Evolutionary conservation across 1,140 invertebrate species (phyloP).

Genomic region (Atta colombica): DNA sequence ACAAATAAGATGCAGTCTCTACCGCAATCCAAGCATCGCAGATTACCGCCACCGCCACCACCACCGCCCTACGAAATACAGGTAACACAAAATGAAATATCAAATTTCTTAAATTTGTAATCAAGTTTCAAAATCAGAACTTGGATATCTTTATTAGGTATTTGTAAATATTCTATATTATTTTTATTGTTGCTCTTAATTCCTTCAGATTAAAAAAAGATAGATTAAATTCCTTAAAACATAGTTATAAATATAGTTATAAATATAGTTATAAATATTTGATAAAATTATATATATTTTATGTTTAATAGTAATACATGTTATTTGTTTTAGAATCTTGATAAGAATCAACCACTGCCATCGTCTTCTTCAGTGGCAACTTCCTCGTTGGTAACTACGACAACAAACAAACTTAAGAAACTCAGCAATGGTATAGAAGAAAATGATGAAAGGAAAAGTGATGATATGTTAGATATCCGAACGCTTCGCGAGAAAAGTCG

Average conservation of each 20-base stretch:
- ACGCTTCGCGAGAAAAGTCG: conserved; percentile 94
- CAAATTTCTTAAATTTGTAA: background rate
- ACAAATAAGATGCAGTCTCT: conserved; percentile 81
- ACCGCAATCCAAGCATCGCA: conserved; percentile 88
- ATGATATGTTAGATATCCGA: conserved; percentile 91
- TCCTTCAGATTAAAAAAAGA: background rate
- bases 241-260: background rate
- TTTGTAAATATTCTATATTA: background rate
- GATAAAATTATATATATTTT: background rate
- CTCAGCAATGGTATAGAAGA: conserved; percentile 53
- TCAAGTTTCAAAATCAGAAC: background rate
- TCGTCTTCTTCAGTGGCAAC: conserved; percentile 72
- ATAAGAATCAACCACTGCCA: conserved; percentile 84
- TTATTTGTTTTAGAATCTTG: conserved; percentile 79
- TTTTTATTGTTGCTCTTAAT: background rate
- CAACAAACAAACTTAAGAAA: conserved; percentile 30
- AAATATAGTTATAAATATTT: background rate
- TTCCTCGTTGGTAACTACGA: conserved; percentile 66
- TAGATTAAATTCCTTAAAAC: background rate
- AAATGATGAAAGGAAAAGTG: conserved; percentile 77
- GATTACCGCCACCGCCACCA: conserved; percentile 91
- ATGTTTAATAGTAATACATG: background rate
- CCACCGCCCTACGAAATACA: conserved; percentile 90
- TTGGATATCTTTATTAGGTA: background rate
- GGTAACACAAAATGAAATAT: conserved; percentile 70